Percentiles rank a stretch among this genome's conserved stretches.
These are phyloP conservation scores for Leptodactylus fuscus DNA, from an alignment of 2,113 vertebrate species.

Conservation along the genomic window DNA sequence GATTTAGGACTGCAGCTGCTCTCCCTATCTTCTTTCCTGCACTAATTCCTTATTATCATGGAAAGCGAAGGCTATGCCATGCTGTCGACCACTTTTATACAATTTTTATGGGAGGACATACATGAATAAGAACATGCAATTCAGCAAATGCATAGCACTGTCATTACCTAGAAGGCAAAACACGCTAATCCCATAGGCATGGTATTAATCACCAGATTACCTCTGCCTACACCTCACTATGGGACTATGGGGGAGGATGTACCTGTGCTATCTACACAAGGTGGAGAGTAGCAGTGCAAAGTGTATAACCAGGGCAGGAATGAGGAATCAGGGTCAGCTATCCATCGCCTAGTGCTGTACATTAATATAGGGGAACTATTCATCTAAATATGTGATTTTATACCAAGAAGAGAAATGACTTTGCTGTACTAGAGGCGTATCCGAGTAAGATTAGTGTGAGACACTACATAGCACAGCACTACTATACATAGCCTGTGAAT, in stretches of 20 bases:
- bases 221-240: conserved; percentile 20
- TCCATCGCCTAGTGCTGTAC: background rate
- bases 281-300: background rate
- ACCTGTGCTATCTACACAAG: background rate
- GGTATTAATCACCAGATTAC: conserved; percentile 39
- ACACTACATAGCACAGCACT: background rate
- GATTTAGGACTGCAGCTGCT: conserved; percentile 59
- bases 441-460: background rate
- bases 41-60: conserved; percentile 59
- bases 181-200: conserved; percentile 43
- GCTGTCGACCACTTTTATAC: background rate
- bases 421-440: background rate
- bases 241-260: conserved; percentile 31
- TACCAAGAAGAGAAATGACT: background rate
- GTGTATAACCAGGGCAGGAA: background rate
- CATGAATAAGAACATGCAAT: conserved; percentile 60
- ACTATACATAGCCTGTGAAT: too few species aligned
- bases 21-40: conserved; percentile 53
- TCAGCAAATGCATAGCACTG: conserved; percentile 19
- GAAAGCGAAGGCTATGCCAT: conserved; percentile 20
- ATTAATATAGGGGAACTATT: background rate
- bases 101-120: conserved; percentile 28
- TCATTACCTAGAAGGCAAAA: conserved; percentile 8
- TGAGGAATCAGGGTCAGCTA: background rate
- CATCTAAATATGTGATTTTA: background rate